Percentiles rank a stretch among this genome's conserved stretches.
Evolutionary conservation across 2,113 vertebrate species (phyloP).

Genomic region (Pseudopipra pipra): DNA sequence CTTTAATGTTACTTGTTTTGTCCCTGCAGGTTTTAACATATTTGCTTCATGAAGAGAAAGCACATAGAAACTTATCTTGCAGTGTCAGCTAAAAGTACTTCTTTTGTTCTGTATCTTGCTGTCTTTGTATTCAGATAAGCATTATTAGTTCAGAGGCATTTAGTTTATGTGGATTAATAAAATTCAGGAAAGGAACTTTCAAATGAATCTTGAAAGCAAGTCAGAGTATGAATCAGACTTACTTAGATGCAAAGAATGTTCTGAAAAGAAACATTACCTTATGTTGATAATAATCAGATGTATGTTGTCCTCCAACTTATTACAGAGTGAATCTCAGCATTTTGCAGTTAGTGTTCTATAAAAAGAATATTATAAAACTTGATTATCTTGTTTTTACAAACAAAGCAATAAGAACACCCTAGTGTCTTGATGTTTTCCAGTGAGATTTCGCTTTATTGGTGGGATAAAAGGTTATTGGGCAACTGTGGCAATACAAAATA

Average conservation of each 20-base stretch:
- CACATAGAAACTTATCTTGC: background rate
- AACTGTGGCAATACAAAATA: background rate
- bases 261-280: constrained; percentile 16
- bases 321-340: background rate
- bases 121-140: constrained; percentile 41
- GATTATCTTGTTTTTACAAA: constrained; percentile 31
- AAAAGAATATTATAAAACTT: constrained; percentile 7
- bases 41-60: constrained; percentile 5
- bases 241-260: background rate
- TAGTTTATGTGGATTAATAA: constrained; percentile 26
- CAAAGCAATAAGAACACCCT: background rate
- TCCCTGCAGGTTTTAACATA: background rate
- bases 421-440: background rate
- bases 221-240: background rate
- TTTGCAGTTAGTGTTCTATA: background rate
- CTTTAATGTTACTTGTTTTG: background rate
- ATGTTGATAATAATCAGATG: constrained; percentile 15
- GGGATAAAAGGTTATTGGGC: background rate
- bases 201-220: constrained; percentile 21
- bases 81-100: constrained; percentile 30
- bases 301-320: constrained; percentile 11
- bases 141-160: constrained; percentile 45
- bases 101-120: constrained; percentile 1
- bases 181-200: constrained; percentile 20
- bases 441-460: background rate